Evolutionary conservation across 2,797 vertebrate species (phyloP), one percentile per base, ranked within the genome.

Genomic region (Scolopax rusticola): DNA sequence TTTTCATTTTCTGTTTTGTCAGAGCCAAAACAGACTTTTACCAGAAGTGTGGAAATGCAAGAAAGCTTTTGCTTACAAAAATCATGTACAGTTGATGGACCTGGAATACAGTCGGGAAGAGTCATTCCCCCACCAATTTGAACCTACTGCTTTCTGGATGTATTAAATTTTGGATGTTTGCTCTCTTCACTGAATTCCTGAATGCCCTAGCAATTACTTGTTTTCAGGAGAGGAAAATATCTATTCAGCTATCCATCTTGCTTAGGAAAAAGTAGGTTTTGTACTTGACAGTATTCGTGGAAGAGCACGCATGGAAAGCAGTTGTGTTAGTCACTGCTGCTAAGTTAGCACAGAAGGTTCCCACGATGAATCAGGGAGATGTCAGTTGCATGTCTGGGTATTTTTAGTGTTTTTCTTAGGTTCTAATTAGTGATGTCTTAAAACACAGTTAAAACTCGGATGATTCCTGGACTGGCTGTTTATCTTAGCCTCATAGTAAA

Each of bases 291-390:
- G 32, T 45, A 51, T 23, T 88, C 4, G 4, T 60, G 69, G 70
- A 53, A 71, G 83, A 89, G 64, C 70, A 47, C 38, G 20, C 30
- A 2, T 1, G 27, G 75, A 45, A 53, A 84, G 84, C 48, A 64
- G 68, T 81, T 59, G 50, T 80, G 79, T 96, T 90, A 95, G 94
- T 95, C 94, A 90, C 48, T 41, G 87, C 76, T 93, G 53, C n/a
- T 7, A 71, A 84, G 90, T 45, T 24, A 75, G 94, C 83, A 84
- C 94, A 94, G 95, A 88, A 95, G 85, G 88, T 95, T 95, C 91
- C 88, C 61, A 79, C 3, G 2, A 45, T 71, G 82, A 77, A 56
- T 71, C 83, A 38, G 69, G 90, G 83, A 88, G 79, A 61, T 95
- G 87, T 90, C 94, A 95, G 85, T 85, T 91, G 90, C 65, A 24